A percentile compares a stretch with the other conserved stretches of the same genome.
Evolutionary conservation across 2,797 vertebrate genomes (phyloP).

Genomic region (Epinephelus awoara): DNA sequence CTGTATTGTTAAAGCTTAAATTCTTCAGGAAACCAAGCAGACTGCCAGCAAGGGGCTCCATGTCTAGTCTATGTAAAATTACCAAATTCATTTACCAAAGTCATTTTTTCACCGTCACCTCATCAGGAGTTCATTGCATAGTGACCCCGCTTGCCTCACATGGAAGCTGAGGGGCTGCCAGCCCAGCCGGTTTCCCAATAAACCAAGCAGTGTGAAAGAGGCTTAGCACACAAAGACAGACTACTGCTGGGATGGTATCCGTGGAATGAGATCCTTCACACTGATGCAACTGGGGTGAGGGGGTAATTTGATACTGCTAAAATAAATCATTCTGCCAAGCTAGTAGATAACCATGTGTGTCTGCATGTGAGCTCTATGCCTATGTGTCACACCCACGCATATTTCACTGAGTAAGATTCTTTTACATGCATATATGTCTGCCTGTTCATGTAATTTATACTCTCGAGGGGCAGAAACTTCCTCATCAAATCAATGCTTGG

Average conservation of each 20-base stretch:
- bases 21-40: neutral
- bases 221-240: slow-evolving; percentile 56
- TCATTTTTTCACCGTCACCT: slow-evolving; percentile 44
- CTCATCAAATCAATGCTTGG: neutral
- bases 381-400: slow-evolving; percentile 19
- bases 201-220: slow-evolving; percentile 54
- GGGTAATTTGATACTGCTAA: slow-evolving; percentile 45
- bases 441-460: neutral
- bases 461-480: neutral
- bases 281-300: slow-evolving; percentile 51
- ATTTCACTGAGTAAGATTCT: neutral
- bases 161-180: slow-evolving; percentile 28
- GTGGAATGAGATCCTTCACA: slow-evolving; percentile 53
- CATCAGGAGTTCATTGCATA: slow-evolving; percentile 20
- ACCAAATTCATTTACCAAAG: slow-evolving; percentile 38
- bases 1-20: neutral
- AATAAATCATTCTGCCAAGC: slow-evolving; percentile 46
- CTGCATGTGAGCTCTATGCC: slow-evolving; percentile 4
- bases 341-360: neutral
- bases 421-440: neutral
- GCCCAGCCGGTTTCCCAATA: slow-evolving; percentile 54
- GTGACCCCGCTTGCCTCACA: slow-evolving; percentile 32
- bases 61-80: slow-evolving; percentile 12
- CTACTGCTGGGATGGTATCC: slow-evolving; percentile 48
- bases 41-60: neutral